Conservation (phyloP, 2,888 invertebrate species). For the Rhopalosiphum nymphaeae region DNA sequence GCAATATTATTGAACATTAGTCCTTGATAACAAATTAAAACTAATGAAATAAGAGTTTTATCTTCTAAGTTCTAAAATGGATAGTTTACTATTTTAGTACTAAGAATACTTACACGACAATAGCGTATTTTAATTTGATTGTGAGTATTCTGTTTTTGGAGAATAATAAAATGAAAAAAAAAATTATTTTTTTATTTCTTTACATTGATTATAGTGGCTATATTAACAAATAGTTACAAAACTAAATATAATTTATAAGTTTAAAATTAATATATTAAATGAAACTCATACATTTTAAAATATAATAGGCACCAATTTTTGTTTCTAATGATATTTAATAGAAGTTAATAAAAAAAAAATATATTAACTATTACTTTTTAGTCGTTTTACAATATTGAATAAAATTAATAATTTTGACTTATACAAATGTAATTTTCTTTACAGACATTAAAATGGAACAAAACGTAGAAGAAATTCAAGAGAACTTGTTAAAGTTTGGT, state of each 20-base stretch:
- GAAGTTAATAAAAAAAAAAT: background rate
- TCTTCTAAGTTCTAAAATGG: background rate
- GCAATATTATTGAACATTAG: background rate
- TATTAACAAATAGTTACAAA: too few relatives aligned
- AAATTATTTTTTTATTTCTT: too few relatives aligned
- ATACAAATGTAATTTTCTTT: constrained; percentile 1
- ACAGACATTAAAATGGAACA: constrained; percentile 43
- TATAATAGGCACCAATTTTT: background rate
- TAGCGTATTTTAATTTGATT: background rate
- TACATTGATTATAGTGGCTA: too few relatives aligned
- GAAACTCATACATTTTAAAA: background rate
- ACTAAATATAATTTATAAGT: background rate
- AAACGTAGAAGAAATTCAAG: constrained; percentile 50
- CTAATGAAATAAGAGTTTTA: background rate
- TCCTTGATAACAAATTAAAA: background rate
- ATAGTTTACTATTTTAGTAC: background rate
- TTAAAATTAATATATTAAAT: background rate
- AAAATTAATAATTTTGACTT: background rate
- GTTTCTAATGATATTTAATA: background rate
- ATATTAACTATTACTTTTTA: background rate
- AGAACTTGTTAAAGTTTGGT: constrained; percentile 47
- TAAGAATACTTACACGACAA: background rate
- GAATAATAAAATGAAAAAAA: too few relatives aligned
- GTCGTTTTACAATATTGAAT: background rate
- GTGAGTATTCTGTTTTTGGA: background rate